A percentile compares a stretch with the other conserved stretches of the same genome.
Evolutionary conservation across 2,797 vertebrate genomes (phyloP).

Genomic region (Varecia variegata): DNA sequence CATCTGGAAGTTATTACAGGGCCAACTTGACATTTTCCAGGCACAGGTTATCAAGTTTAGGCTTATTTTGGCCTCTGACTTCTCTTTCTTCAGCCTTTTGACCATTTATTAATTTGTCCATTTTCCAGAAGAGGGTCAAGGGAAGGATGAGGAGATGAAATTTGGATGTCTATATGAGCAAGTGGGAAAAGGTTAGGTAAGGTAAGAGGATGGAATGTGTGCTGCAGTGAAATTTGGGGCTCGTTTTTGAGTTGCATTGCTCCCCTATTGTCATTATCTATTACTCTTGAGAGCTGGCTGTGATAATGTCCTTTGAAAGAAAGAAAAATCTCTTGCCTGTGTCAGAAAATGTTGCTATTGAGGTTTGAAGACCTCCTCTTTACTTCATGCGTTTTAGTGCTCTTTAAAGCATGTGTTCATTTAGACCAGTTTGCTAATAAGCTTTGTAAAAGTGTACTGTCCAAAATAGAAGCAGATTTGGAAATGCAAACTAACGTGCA

Average conservation of each 20-base stretch:
- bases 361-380: conserved; percentile 60
- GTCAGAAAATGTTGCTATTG: conserved; percentile 66
- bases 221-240: neutral
- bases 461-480: conserved; percentile 49
- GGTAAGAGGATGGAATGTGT: neutral
- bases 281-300: neutral
- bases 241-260: neutral
- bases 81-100: conserved; percentile 39
- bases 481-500: conserved; percentile 39
- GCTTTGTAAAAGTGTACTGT: conserved; percentile 60
- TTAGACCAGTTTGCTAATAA: conserved; percentile 65
- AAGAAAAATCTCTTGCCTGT: conserved; percentile 34
- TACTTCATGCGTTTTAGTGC: conserved; percentile 61
- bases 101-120: conserved; percentile 36
- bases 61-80: conserved; percentile 24
- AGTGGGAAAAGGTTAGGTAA: neutral
- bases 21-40: neutral
- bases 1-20: conserved; percentile 70
- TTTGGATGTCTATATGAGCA: neutral
- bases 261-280: neutral
- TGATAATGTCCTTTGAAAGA: conserved; percentile 63
- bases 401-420: conserved; percentile 59
- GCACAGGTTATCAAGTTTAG: neutral
- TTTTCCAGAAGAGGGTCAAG: conserved; percentile 16
- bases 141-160: conserved; percentile 21